phyloP scores from a whole-genome alignment of 1,140 invertebrate species.

The Tetragnatha versicolor region DNA sequence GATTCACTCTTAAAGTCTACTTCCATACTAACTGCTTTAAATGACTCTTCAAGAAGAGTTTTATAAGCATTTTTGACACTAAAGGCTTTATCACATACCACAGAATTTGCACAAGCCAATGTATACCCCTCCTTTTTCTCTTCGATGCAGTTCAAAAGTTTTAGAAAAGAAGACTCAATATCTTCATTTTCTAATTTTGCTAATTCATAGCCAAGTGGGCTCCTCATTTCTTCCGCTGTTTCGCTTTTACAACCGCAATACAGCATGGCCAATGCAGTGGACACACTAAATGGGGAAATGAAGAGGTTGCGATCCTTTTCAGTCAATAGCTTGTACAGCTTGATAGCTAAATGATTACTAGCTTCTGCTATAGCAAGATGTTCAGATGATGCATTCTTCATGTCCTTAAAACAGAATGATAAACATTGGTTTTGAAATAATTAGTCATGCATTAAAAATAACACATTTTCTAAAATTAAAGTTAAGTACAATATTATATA shows the following conservation, averaged over 20 bases:
- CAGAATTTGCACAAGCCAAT: constrained; percentile 13
- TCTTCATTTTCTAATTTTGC: constrained; percentile 21
- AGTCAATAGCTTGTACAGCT: not conserved
- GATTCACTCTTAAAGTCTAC: constrained; percentile 22
- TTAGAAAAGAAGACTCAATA: not conserved
- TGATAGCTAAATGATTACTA: not conserved
- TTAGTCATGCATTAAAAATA: too few relatives aligned
- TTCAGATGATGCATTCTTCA: too few relatives aligned
- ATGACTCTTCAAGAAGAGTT: not conserved
- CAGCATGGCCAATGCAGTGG: constrained; percentile 52
- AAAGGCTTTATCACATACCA: constrained; percentile 18
- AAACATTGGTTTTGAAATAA: too few relatives aligned
- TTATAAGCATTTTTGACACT: constrained; percentile 6
- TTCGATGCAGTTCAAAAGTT: not conserved
- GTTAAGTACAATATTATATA: too few relatives aligned
- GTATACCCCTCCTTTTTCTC: not conserved
- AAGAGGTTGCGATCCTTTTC: constrained; percentile 25
- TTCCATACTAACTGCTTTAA: constrained; percentile 20
- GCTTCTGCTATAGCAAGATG: not conserved
- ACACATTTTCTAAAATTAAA: too few relatives aligned
- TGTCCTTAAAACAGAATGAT: too few relatives aligned
- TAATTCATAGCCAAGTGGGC: constrained; percentile 18
- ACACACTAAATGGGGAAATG: constrained; percentile 57
- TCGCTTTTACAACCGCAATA: constrained; percentile 40
- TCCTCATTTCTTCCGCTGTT: constrained; percentile 47